Evolutionary conservation across 1,140 invertebrate species (phyloP), one percentile per base, ranked within the genome.

Genomic region (Pseudomyrmex dendroicus): DNA sequence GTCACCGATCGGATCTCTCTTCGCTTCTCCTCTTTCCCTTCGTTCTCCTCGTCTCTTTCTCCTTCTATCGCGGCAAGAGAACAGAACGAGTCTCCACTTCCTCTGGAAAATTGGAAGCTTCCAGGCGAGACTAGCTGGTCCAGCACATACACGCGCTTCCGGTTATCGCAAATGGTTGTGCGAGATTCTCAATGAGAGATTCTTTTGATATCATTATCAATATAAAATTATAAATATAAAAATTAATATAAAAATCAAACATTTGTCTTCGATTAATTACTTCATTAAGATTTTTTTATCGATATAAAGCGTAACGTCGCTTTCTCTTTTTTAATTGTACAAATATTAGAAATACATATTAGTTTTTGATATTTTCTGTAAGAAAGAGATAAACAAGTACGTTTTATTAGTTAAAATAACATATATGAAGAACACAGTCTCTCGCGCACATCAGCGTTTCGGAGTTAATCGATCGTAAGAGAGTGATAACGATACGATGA

Each of bases 81-180:
- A 74, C 62, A 56, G 72, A 63, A 56, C 46, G 67, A 77, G 62
- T 57, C 44, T 82, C 72, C 73, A 74, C 89, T 91, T 90, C 86
- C 88, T 89, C 85, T 89, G 82, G 77, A 88, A 91, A 91, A 90
- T 86, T 91, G 89, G 85, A 88, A 78, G 86, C 89, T 89, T 89
- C 86, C 90, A 89, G 86, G 61, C 80, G 73, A 77, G 85, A 72
- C 82, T 87, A 50, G 82, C 57, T 78, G 86, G 86, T 87, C 86
- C 86, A 84, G 80, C 73, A 64, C 67, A 78, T 5, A 15, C 73
- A 73, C 62, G 61, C 64, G 56, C 62, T 87, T 87, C 85, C 85
- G 86, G 72, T 74, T 74, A 54, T 73, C 86, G 82, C 59, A 78
- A 70, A 70, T 56, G 44, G 17, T 73, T 57, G 52, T 20, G 35